Evolutionary conservation across 92 coral and sea anemone species (phyloP).

Genomic region (Porites evermanni): DNA sequence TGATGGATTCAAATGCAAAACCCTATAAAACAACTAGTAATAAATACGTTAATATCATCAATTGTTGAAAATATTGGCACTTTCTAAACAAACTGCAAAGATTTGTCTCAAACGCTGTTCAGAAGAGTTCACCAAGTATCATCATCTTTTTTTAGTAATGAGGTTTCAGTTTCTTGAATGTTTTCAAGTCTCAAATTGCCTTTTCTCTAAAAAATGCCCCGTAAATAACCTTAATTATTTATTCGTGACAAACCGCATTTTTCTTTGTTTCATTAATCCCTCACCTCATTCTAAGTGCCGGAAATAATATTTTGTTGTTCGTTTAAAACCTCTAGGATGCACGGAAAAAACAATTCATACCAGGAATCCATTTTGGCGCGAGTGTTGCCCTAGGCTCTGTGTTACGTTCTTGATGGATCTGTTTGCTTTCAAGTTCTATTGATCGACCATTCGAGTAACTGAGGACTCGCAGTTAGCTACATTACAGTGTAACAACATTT

Average conservation of each 20-base stretch:
- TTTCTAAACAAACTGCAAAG: not conserved
- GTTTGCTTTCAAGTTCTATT: not conserved
- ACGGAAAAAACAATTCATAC: not conserved
- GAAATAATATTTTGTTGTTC: constrained; percentile 19
- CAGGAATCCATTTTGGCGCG: not conserved
- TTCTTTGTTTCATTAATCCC: constrained; percentile 23
- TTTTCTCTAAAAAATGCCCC: not conserved
- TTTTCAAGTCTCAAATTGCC: no score
- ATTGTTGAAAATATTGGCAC: constrained; percentile 11
- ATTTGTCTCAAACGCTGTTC: not conserved
- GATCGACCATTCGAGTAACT: not conserved
- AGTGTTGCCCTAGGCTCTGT: not conserved
- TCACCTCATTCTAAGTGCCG: constrained; percentile 16
- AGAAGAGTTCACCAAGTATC: not conserved
- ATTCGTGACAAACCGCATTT: constrained; percentile 14
- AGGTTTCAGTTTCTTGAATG: no score
- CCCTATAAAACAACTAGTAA: constrained; percentile 10
- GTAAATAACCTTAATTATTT: constrained; percentile 5
- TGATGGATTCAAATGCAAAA: constrained; percentile 2
- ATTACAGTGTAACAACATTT: not conserved
- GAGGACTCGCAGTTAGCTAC: not conserved
- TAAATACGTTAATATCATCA: not conserved
- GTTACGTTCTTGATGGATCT: not conserved
- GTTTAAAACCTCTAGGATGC: constrained; percentile 10
- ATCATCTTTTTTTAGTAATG: not conserved